Base-by-base conservation (phyloP, 2,888 invertebrate species). In the Patella depressa region DNA sequence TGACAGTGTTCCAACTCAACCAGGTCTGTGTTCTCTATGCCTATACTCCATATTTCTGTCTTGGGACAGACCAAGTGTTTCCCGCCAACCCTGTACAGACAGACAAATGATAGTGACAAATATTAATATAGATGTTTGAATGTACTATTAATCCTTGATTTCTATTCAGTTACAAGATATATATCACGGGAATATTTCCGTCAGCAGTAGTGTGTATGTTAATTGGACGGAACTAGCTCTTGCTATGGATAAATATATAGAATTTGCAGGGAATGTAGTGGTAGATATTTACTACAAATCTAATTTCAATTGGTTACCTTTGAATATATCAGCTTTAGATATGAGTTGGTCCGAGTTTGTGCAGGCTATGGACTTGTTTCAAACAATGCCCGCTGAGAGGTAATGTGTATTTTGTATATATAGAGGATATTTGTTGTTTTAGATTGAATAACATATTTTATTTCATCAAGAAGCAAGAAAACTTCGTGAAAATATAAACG, bases 331-430 rank as follows among this genome's bases (percentile, higher is more conserved):
- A 34, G 78, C 78, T 53, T 81, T 86, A 45, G 75, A 79, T 54
- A 59, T 86, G 70, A 82, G 84, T 77, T 87, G 87, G 87, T 79
- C 84, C 2, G 81, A 83, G 53, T 78, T 87, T 55, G 77, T 81
- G 17, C 54, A 34, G 24, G 80, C 77, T 29, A 75, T 79, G 76
- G 34, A 77, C 14, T 69, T 71, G 29, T 69, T 81, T 15, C 19
- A 75, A 69, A 74, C 77, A 19, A 2, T 81, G 24, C 79, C 80
- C 55, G n/a, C 53, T 11, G 53, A 76, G 15, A 81, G 78, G 82
- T 82, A 34, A 72, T 77, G 57, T n/a, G 9, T 45, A 45, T 1
- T 9, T 45, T 45, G 0, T 45, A 45, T 45, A 45, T 45, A 45
- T 45, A n/a, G n/a, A n/a, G n/a, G n/a, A 34, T n/a, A n/a, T n/a